Percentiles rank a stretch among this genome's conserved stretches.
Evolutionary conservation across 1,140 invertebrate genomes (phyloP).

Genomic region (Ips typographus): DNA sequence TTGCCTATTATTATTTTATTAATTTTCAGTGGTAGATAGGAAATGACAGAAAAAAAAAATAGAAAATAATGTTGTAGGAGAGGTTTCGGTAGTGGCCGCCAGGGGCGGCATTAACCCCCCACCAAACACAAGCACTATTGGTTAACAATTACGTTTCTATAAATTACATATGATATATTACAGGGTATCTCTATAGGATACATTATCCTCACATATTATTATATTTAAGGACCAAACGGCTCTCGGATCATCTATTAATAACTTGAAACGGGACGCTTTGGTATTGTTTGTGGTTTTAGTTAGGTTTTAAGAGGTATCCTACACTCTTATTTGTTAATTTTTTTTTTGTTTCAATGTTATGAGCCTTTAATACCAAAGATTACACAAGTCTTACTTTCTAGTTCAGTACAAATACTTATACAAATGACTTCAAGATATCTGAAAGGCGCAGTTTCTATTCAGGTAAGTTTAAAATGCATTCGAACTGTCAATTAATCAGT

Average conservation of each 20-base stretch:
- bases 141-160: slow-evolving; percentile 49
- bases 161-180: slow-evolving; percentile 54
- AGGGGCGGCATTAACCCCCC: slow-evolving; percentile 32
- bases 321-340: slow-evolving; percentile 35
- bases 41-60: too few relatives aligned
- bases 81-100: not conserved
- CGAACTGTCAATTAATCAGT: too few relatives aligned
- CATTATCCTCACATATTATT: slow-evolving; percentile 54
- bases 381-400: too few relatives aligned
- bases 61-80: too few relatives aligned
- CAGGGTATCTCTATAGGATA: slow-evolving; percentile 55
- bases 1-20: slow-evolving; percentile 5
- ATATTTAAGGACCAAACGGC: slow-evolving; percentile 53
- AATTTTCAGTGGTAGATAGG: not conserved
- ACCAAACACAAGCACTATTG: slow-evolving; percentile 54
- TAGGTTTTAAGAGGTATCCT: slow-evolving; percentile 38
- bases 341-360: slow-evolving; percentile 1
- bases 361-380: too few relatives aligned
- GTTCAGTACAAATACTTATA: too few relatives aligned
- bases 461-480: too few relatives aligned
- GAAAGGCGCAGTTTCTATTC: too few relatives aligned
- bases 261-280: slow-evolving; percentile 44
- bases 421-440: too few relatives aligned
- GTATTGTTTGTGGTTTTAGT: slow-evolving; percentile 43
- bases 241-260: slow-evolving; percentile 41